Percentiles rank a stretch among this genome's conserved stretches.
Evolutionary conservation across 2,888 invertebrate species (phyloP).

Genomic region (Agapetus fuscipes): DNA sequence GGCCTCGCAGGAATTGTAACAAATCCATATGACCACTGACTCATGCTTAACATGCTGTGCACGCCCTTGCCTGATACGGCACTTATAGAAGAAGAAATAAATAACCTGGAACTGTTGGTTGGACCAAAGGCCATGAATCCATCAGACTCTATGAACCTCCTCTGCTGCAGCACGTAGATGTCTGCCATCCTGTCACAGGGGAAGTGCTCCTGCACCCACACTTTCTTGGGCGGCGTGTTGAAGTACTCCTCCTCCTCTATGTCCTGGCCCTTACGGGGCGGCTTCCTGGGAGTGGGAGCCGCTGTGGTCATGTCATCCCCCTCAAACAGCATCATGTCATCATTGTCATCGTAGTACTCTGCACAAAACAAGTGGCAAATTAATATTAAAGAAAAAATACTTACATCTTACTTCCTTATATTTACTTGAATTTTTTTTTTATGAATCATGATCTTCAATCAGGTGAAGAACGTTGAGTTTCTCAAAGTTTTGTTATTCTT

Average conservation of each 20-base stretch:
- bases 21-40: too few relatives aligned
- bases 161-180: slow-evolving; percentile 58
- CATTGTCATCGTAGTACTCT: slow-evolving; percentile 15
- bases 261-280: slow-evolving; percentile 28
- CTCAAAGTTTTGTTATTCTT: too few relatives aligned
- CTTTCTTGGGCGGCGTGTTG: slow-evolving; percentile 26
- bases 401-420: too few relatives aligned
- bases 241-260: slow-evolving; percentile 36
- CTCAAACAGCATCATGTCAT: slow-evolving; percentile 6
- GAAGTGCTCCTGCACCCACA: slow-evolving; percentile 30
- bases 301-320: slow-evolving; percentile 22
- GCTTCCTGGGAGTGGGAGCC: slow-evolving; percentile 23
- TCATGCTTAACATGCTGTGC: too few relatives aligned
- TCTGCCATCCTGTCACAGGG: slow-evolving; percentile 67
- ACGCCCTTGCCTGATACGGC: too few relatives aligned
- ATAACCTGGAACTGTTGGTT: slow-evolving; percentile 32
- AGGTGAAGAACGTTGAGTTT: too few relatives aligned
- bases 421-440: too few relatives aligned
- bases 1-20: too few relatives aligned
- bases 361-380: background rate
- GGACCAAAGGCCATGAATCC: slow-evolving; percentile 31
- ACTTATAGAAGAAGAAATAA: too few relatives aligned
- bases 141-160: slow-evolving; percentile 34
- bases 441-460: too few relatives aligned
- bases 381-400: too few relatives aligned